phyloP scores from a whole-genome alignment of 2,888 invertebrate genomes.

The Silvanus unidentatus region DNA sequence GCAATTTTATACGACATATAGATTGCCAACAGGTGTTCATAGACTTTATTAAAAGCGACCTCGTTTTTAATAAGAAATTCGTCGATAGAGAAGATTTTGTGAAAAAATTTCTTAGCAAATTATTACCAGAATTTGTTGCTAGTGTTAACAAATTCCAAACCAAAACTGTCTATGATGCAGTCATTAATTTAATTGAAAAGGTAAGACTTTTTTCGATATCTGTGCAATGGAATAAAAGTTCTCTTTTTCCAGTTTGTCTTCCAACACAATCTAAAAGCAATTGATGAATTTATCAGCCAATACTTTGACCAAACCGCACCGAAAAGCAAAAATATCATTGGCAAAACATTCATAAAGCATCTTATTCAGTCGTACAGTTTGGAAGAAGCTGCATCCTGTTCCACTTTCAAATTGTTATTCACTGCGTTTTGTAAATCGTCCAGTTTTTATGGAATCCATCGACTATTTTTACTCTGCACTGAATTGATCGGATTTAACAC shows the following conservation, averaged over 20 bases:
- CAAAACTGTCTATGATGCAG: slow-evolving; percentile 19
- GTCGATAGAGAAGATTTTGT: slow-evolving; percentile 13
- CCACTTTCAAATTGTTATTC: slow-evolving; percentile 31
- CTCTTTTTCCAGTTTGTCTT: slow-evolving; percentile 27
- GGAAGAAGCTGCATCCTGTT: slow-evolving; percentile 12
- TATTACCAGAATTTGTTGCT: slow-evolving; percentile 21
- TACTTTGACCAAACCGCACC: slow-evolving; percentile 15
- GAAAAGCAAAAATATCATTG: slow-evolving; percentile 17
- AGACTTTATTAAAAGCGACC: slow-evolving; percentile 21
- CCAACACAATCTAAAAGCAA: slow-evolving; percentile 19
- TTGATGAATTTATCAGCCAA: slow-evolving; percentile 19
- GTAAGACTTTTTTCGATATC: slow-evolving; percentile 25
- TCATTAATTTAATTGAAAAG: slow-evolving; percentile 26
- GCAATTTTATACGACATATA: slow-evolving; percentile 18
- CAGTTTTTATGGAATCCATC: slow-evolving; percentile 27
- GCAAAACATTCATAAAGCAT: slow-evolving; percentile 26
- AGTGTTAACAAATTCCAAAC: slow-evolving; percentile 19
- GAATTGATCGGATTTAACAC: slow-evolving; percentile 33
- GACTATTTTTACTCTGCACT: slow-evolving; percentile 29
- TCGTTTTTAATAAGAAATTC: slow-evolving; percentile 23
- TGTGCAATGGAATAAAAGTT: neutral
- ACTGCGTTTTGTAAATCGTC: slow-evolving; percentile 28
- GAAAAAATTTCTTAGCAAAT: slow-evolving; percentile 20
- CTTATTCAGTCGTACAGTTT: slow-evolving; percentile 17
- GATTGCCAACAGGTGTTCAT: slow-evolving; percentile 12